Percentiles rank a stretch among this genome's conserved stretches.
phyloP scores from a whole-genome alignment of 2,113 vertebrate species.

The Otis tarda region DNA sequence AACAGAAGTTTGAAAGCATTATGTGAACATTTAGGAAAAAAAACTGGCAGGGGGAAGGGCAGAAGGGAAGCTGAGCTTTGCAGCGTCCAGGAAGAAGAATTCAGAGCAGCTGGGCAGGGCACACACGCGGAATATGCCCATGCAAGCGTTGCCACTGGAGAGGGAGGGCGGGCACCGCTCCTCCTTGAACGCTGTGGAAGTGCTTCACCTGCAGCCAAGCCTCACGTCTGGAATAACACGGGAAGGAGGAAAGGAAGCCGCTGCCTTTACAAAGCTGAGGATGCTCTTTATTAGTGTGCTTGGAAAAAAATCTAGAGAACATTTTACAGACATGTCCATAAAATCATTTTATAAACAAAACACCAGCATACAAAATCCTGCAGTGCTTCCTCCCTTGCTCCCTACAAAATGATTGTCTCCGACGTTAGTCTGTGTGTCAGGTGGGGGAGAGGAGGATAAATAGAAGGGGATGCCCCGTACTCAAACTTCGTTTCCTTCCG shows the following conservation, averaged over 20 bases:
- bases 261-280: slow-evolving; percentile 65
- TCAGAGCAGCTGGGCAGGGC: neutral
- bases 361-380: slow-evolving; percentile 68
- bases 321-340: slow-evolving; percentile 37
- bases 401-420: slow-evolving; percentile 77
- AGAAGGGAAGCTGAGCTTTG: neutral
- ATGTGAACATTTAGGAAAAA: neutral
- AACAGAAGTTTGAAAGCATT: rapidly evolving
- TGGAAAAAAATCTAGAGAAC: slow-evolving; percentile 54
- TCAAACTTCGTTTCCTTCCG: slow-evolving; percentile 53
- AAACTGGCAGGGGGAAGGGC: neutral
- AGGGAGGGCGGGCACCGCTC: neutral
- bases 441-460: slow-evolving; percentile 20
- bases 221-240: neutral
- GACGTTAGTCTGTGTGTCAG: slow-evolving; percentile 32
- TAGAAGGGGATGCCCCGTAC: slow-evolving; percentile 70
- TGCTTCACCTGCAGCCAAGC: neutral
- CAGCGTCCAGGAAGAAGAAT: neutral
- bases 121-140: rapidly evolving
- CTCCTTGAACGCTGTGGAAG: neutral
- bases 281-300: slow-evolving; percentile 73
- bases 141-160: neutral
- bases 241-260: neutral
- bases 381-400: slow-evolving; percentile 20
- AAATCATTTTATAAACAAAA: slow-evolving; percentile 62